A percentile compares a stretch with the other conserved stretches of the same genome.
Conservation (phyloP, 2,888 invertebrate genomes). For the Netelia melanura region DNA sequence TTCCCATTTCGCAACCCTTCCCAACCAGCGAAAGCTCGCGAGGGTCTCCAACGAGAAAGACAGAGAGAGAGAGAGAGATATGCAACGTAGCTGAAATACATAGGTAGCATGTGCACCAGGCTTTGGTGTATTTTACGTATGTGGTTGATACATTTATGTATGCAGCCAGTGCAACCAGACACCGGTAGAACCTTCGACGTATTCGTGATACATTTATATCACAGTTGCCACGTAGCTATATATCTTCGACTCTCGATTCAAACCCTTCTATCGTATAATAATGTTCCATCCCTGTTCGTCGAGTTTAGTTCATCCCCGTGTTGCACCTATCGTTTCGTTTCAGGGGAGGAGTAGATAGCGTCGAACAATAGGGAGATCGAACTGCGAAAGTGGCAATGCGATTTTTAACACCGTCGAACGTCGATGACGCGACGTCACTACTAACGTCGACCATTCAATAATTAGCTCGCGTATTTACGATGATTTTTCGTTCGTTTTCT, state of each 20-base stretch:
- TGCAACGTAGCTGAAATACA: slow-evolving; percentile 33
- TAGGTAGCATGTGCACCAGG: slow-evolving; percentile 16
- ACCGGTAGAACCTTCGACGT: slow-evolving; percentile 6
- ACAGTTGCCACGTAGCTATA: slow-evolving; percentile 14
- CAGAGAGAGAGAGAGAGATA: not conserved
- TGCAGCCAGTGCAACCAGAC: not conserved
- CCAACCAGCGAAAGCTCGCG: too few relatives aligned
- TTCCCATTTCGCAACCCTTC: too few relatives aligned
- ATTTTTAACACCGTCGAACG: not conserved
- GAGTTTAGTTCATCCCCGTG: not conserved
- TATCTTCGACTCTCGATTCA: not conserved
- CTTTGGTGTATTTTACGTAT: slow-evolving; percentile 14
- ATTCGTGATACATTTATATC: slow-evolving; percentile 30
- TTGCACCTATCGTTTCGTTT: too few relatives aligned
- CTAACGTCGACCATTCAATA: not conserved
- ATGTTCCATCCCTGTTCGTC: not conserved
- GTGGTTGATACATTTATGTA: slow-evolving; percentile 23
- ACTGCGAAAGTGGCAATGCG: slow-evolving; percentile 3
- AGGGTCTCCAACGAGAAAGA: not conserved
- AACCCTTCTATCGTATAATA: slow-evolving; percentile 6
- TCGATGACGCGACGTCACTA: not conserved
- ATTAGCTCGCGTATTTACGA: not conserved
- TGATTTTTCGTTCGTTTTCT: not conserved
- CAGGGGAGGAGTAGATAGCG: too few relatives aligned
- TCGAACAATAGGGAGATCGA: too few relatives aligned